Evolutionary conservation across 2,888 invertebrate genomes (phyloP), one percentile per base, ranked within the genome.

Genomic region (Hipparchia semele): DNA sequence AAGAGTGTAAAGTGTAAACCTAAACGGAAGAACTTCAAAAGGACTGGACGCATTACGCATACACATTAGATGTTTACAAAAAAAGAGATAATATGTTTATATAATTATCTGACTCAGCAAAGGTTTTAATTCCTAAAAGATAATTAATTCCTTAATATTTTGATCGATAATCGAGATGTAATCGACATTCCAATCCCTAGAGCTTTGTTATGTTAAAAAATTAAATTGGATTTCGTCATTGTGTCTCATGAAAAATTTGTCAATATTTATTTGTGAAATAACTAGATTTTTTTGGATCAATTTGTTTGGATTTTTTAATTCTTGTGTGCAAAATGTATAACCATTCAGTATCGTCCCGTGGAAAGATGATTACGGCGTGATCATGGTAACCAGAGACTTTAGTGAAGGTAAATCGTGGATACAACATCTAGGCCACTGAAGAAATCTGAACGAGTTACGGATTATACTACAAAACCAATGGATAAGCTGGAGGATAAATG

Each of bases 401-500:
- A 83, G 74, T 79, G 86, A 87, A 82, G 65, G 86, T 69, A 86
- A 87, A 82, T 87, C 86, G 81, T 87, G 87, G 88, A 84, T 86
- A 75, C 84, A 86, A 82, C 79, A 82, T 76, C 82, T 78, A 74
- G 73, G 65, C 79, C 79, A 81, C 76, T 80, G 73, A 81, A 70
- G 59, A 66, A 77, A 71, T 8, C 39, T 39, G 0, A 64, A 53
- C 7, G 68, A 65, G 46, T 68, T 73, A 69, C 61, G 69, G 67
- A 65, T 62, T 61, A 45, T 75, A 68, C 56, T 65, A 8, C 54
- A 59, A 23, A 60, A 77, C 77, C 73, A 73, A 92, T 92, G 92
- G 88, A 90, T 73, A 87, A 83, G 69, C 87, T 85, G 73, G 80
- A 86, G 67, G 86, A 89, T 73, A 91, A 91, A 80, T 94, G 94